Base-by-base conservation (phyloP, 2,797 vertebrate species). In the Hapalemur alaotrensis region DNA sequence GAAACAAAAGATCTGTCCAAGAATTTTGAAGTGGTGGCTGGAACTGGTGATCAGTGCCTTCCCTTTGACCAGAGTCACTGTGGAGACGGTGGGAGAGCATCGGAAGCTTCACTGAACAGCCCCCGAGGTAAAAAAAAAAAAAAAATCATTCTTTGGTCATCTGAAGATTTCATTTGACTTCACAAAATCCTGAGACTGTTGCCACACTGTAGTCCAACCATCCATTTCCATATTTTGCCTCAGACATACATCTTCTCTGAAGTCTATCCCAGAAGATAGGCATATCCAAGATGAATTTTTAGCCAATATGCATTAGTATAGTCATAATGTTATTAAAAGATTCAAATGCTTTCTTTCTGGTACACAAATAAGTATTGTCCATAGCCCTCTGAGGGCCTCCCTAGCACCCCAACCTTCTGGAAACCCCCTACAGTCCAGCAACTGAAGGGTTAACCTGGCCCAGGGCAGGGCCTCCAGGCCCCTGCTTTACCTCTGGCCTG, bases 21-120 rank as follows among this genome's bases (percentile, higher is more conserved):
- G 96, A 99, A 99, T 78, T 98, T 99, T 93, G 99, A 99, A 50
- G 99, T 99, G 88, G 99, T 99, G 94, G 99, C 99, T 0, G 99
- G 99, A 72, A 99, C 99, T 0, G 99, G 99, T 11, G 99, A 99
- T 89, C 99, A 99, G 98, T 99, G 99, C 98, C 99, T 99, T 97
- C 99, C 99, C 0, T 99, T 99, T 96, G 99, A 99, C 98, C 99
- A 99, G 97, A 99, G 99, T 97, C 99, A 99, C 98, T 99, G 99
- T 43, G 99, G 99, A 94, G 99, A 99, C 83, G 99, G 99, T 0
- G 99, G 99, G 50, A 99, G 99, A 98, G 99, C 99, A 2, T 98
- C 99, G 0, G 99, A 99, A 96, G 99, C 99, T 4, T 99, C 99
- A 0, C 99, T 99, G 97, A 99, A 99, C 97, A 99, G 99, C 96